Evolutionary conservation across 1,140 invertebrate genomes (phyloP), one percentile per base, ranked within the genome.

Genomic region (Ganaspis sp.): DNA sequence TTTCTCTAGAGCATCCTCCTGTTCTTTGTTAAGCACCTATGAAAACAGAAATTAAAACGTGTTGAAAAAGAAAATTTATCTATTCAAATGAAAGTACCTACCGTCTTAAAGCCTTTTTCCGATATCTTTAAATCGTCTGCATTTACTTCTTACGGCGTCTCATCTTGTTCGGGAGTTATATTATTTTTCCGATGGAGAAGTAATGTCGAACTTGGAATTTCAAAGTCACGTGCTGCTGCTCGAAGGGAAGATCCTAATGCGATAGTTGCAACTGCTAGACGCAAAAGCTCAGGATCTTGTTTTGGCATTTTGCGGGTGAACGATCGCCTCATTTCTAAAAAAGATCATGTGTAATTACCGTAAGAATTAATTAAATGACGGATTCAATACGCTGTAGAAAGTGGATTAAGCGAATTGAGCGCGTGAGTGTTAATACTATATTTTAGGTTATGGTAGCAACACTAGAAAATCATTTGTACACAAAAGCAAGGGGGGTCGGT

Each of bases 151-250:
- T 26, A 69, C 58, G 37, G 58, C 29, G 2, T 29, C 15, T 21
- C 17, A 9, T 19, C 1, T 34, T 15, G 15, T 49, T n/a, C n/a
- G n/a, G n/a, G n/a, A 74, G 0, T 74, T 15, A 21, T 26, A 74
- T 74, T 74, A 64, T 74, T 74, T 64, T 9, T 74, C 21, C 53
- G 12, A 64, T 74, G 72, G 9, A 21, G 26, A 26, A 64, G 53
- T 64, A 74, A 74, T 64, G 72, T 74, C 26, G 72, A 53, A 19
- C 54, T 53, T 17, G 54, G 53, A 26, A 64, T 40, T 17, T 9
- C 29, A 38, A 74, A 64, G 12, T 64, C 26, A 9, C 53, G 29
- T 17, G 72, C 72, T 58, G 34, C 72, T 53, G 53, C 53, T 3
- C 53, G 53, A 45, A 64, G 29, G 0, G 53, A 58, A 5, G 53